These are phyloP conservation scores for Selenia dentaria DNA, from an alignment of 2,888 invertebrate genomes.

Conservation along the genomic window DNA sequence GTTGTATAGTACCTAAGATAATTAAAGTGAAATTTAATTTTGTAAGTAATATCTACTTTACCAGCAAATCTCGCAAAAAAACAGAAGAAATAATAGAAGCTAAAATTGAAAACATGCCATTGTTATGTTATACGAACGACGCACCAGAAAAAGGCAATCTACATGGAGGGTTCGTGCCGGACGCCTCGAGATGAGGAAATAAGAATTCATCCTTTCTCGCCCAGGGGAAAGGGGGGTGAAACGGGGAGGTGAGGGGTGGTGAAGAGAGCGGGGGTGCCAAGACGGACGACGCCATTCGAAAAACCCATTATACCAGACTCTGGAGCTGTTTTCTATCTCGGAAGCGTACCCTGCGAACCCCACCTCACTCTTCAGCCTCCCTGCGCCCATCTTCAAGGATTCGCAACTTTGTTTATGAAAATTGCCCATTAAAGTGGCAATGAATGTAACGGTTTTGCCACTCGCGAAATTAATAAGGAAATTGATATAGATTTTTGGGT, in stretches of 20 bases:
- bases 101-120: conserved; percentile 82
- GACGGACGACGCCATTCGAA: conserved; percentile 89
- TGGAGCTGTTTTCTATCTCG: conserved; percentile 86
- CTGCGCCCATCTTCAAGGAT: conserved; percentile 63
- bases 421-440: conserved; percentile 84
- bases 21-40: too few relatives aligned
- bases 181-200: conserved; percentile 83
- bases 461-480: conserved; percentile 82
- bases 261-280: conserved; percentile 64
- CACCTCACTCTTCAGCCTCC: conserved; percentile 52
- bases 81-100: conserved; percentile 62
- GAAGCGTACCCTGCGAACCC: conserved; percentile 77
- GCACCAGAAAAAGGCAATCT: conserved; percentile 82
- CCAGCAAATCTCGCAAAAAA: too few relatives aligned
- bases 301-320: conserved; percentile 88
- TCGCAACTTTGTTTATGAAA: conserved; percentile 84
- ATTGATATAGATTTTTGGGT: conserved; percentile 78
- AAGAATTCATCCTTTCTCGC: conserved; percentile 85
- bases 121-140: conserved; percentile 82
- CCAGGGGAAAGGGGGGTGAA: conserved; percentile 52
- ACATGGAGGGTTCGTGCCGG: conserved; percentile 80
- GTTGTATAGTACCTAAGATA: too few relatives aligned
- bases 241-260: conserved; percentile 52
- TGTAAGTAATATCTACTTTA: too few relatives aligned
- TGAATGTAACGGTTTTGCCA: conserved; percentile 82